Evolutionary conservation across 2,888 invertebrate species (phyloP).

Genomic region (Molorchus minor): DNA sequence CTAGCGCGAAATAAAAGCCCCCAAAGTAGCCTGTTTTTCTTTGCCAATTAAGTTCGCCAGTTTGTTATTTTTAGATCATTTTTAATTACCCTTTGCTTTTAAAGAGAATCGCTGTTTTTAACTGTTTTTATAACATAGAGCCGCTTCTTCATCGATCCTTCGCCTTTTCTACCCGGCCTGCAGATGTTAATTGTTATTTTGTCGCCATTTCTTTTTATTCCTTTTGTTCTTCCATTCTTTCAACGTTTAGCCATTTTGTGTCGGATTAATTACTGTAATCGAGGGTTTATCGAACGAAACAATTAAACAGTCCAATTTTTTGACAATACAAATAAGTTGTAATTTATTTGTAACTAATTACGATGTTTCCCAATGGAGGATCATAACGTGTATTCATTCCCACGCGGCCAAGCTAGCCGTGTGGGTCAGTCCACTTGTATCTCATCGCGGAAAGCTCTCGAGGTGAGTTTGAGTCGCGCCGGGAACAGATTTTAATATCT

Average conservation of each 20-base stretch:
- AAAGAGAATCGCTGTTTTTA: slow-evolving; percentile 54
- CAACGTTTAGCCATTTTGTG: slow-evolving; percentile 33
- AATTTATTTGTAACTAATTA: no score
- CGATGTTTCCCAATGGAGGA: no score
- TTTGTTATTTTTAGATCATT: slow-evolving; percentile 63
- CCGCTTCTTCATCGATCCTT: slow-evolving; percentile 39
- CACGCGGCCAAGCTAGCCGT: no score
- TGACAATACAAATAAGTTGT: no score
- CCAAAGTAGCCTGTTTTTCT: slow-evolving; percentile 57
- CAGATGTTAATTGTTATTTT: slow-evolving; percentile 46
- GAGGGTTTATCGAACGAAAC: slow-evolving; percentile 14
- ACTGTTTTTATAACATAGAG: slow-evolving; percentile 49
- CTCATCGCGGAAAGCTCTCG: no score
- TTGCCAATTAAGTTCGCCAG: slow-evolving; percentile 62
- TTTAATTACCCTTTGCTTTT: slow-evolving; percentile 59
- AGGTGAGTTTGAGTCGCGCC: no score
- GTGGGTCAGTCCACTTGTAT: no score
- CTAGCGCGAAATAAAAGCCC: slow-evolving; percentile 40
- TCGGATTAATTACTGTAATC: slow-evolving; percentile 38
- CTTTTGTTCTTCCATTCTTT: slow-evolving; percentile 27
- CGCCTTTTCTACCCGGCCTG: slow-evolving; percentile 22
- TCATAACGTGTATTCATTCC: no score
- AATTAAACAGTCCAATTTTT: neutral
- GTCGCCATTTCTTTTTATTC: slow-evolving; percentile 43
- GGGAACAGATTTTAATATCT: no score